Conservation (phyloP, 2,888 invertebrate species). For the Chymomyza amoena region DNA sequence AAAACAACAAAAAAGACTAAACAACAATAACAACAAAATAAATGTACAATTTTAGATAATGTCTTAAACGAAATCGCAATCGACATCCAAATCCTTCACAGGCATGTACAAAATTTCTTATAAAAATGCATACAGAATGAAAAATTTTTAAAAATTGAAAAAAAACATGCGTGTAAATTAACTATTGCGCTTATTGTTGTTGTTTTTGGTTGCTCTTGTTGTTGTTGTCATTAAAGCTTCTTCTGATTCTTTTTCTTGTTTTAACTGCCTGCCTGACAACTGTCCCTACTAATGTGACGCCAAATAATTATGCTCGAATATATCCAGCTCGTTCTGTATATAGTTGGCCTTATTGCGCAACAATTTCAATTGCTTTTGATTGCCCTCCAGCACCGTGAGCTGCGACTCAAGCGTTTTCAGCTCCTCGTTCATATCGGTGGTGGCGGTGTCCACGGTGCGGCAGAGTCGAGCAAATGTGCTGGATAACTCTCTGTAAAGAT, state of each 20-base stretch:
- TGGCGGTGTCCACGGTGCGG: conserved; percentile 94
- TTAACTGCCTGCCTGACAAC: no score
- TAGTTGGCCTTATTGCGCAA: conserved; percentile 96
- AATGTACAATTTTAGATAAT: neutral
- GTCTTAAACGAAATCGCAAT: neutral
- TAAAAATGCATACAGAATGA: no score
- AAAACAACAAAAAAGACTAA: neutral
- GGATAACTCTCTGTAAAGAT: conserved; percentile 87
- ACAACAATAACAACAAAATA: conserved; percentile 1
- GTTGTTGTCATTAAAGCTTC: neutral
- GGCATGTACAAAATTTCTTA: no score
- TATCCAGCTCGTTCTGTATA: conserved; percentile 92
- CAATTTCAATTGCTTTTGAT: conserved; percentile 88
- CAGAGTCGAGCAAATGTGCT: conserved; percentile 96
- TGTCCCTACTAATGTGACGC: conserved; percentile 76
- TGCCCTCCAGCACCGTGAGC: conserved; percentile 86
- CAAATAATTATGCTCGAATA: conserved; percentile 94
- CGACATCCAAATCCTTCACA: no score
- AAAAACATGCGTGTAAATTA: conserved; percentile 1
- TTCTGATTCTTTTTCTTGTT: neutral
- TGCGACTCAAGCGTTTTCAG: conserved; percentile 87
- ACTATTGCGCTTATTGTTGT: conserved; percentile 9
- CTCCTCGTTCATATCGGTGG: conserved; percentile 91
- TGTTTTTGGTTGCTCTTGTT: neutral
- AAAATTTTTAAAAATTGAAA: no score